phyloP scores from a whole-genome alignment of 1,140 invertebrate species.

The Euschistus heros region DNA sequence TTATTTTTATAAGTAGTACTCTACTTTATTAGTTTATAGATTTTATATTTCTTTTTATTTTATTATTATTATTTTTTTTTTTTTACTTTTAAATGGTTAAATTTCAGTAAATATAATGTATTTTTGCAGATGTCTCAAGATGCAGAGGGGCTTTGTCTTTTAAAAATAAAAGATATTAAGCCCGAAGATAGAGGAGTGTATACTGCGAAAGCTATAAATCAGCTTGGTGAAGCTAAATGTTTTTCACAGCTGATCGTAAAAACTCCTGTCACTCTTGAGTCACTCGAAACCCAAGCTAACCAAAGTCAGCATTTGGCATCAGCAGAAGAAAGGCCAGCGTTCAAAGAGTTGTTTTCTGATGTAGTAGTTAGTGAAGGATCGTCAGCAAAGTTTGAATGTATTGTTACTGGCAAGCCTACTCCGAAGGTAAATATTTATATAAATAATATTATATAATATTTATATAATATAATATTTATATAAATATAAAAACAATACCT shows the following conservation, averaged over 20 bases:
- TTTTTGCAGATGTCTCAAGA: slow-evolving; percentile 37
- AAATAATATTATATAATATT: too few relatives aligned
- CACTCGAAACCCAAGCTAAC: slow-evolving; percentile 15
- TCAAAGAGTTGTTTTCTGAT: slow-evolving; percentile 53
- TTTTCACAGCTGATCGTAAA: slow-evolving; percentile 67
- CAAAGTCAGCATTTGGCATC: slow-evolving; percentile 41
- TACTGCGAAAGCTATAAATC: slow-evolving; percentile 59
- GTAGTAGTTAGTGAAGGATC: slow-evolving; percentile 41
- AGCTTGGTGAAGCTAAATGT: slow-evolving; percentile 64
- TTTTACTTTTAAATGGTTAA: too few relatives aligned
- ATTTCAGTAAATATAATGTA: background rate
- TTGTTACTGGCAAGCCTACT: slow-evolving; percentile 54
- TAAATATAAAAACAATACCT: too few relatives aligned
- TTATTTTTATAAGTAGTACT: too few relatives aligned
- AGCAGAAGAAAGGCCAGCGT: slow-evolving; percentile 47
- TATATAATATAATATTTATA: too few relatives aligned
- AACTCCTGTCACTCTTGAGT: slow-evolving; percentile 32
- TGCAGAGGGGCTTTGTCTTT: slow-evolving; percentile 42
- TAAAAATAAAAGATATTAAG: slow-evolving; percentile 45
- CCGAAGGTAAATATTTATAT: slow-evolving; percentile 53
- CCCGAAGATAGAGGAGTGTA: slow-evolving; percentile 63
- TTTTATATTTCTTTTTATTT: too few relatives aligned
- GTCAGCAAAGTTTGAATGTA: slow-evolving; percentile 57
- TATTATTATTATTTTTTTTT: too few relatives aligned
- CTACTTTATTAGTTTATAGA: too few relatives aligned